Evolutionary conservation across 2,113 vertebrate species (phyloP).

Genomic region (Anhinga rufa): DNA sequence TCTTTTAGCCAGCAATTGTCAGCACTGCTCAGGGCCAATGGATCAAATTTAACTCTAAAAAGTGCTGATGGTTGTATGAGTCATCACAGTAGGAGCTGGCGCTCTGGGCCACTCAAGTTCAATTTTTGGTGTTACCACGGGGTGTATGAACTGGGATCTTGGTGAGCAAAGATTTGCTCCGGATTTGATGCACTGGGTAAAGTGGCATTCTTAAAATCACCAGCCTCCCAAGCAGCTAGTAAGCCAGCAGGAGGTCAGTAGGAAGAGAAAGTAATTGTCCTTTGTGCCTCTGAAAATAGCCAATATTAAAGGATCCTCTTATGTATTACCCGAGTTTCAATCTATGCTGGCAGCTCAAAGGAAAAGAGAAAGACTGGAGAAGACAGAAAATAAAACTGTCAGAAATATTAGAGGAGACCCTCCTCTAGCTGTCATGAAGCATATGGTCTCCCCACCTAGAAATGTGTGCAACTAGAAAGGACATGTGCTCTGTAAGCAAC

Average conservation of each 20-base stretch:
- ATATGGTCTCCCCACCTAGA: background rate
- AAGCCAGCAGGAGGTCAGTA: slow-evolving; percentile 55
- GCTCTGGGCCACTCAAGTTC: slow-evolving; percentile 71
- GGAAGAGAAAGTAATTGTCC: slow-evolving; percentile 62
- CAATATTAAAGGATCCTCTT: slow-evolving; percentile 63
- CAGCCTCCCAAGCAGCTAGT: slow-evolving; percentile 63
- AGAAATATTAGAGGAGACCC: slow-evolving; percentile 19
- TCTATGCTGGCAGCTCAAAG: background rate
- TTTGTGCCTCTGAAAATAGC: slow-evolving; percentile 58
- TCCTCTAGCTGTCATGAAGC: background rate
- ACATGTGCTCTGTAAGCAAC: background rate
- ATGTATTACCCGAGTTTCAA: slow-evolving; percentile 40
- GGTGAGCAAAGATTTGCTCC: slow-evolving; percentile 64
- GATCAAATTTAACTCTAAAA: slow-evolving; percentile 72
- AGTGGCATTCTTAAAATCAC: slow-evolving; percentile 64
- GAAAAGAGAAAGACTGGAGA: slow-evolving; percentile 9
- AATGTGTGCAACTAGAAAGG: background rate
- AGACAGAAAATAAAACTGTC: slow-evolving; percentile 34
- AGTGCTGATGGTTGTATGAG: slow-evolving; percentile 68
- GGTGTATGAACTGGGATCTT: slow-evolving; percentile 58
- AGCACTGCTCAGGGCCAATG: slow-evolving; percentile 66
- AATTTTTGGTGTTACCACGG: slow-evolving; percentile 60
- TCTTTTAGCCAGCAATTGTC: slow-evolving; percentile 74
- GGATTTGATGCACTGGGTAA: slow-evolving; percentile 70
- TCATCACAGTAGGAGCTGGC: slow-evolving; percentile 65